These are phyloP conservation scores for Panagrolaimus sp. DNA, from an alignment of 1,140 invertebrate genomes.

Conservation along the genomic window DNA sequence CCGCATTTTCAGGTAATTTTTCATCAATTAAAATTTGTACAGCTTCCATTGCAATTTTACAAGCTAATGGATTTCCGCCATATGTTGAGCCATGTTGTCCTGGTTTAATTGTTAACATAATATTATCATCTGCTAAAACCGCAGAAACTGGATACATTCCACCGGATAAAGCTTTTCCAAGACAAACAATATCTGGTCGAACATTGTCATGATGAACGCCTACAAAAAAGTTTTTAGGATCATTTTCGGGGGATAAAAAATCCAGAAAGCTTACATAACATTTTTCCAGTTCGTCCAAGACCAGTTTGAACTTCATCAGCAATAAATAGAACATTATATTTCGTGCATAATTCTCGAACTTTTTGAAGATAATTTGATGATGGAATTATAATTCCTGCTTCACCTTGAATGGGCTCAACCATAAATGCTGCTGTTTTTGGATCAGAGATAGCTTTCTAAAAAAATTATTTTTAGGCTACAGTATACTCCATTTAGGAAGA, in stretches of 20 bases:
- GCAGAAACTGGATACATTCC: constrained; percentile 90
- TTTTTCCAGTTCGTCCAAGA: constrained; percentile 80
- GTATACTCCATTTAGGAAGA: constrained; percentile 63
- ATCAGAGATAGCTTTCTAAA: constrained; percentile 69
- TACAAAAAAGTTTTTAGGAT: constrained; percentile 60
- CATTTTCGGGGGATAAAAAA: constrained; percentile 19
- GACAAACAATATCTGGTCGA: constrained; percentile 82
- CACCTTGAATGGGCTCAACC: constrained; percentile 98
- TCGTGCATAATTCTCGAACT: constrained; percentile 81
- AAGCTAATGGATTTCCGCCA: constrained; percentile 92
- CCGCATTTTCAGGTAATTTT: constrained; percentile 79
- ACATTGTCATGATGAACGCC: constrained; percentile 86
- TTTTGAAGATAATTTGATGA: constrained; percentile 78
- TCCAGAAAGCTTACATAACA: constrained; percentile 53
- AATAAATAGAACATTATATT: constrained; percentile 91
- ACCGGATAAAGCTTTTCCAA: constrained; percentile 94
- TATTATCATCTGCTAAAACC: constrained; percentile 74
- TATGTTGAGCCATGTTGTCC: constrained; percentile 93
- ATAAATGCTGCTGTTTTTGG: constrained; percentile 86
- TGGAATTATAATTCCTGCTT: constrained; percentile 91
- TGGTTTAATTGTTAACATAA: constrained; percentile 85
- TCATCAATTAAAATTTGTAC: constrained; percentile 75
- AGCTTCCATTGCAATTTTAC: constrained; percentile 69
- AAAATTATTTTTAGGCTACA: constrained; percentile 17
- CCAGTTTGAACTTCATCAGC: constrained; percentile 96